These are phyloP conservation scores for Catharus bicknelli DNA, from an alignment of 2,113 vertebrate genomes.

Conservation along the genomic window DNA sequence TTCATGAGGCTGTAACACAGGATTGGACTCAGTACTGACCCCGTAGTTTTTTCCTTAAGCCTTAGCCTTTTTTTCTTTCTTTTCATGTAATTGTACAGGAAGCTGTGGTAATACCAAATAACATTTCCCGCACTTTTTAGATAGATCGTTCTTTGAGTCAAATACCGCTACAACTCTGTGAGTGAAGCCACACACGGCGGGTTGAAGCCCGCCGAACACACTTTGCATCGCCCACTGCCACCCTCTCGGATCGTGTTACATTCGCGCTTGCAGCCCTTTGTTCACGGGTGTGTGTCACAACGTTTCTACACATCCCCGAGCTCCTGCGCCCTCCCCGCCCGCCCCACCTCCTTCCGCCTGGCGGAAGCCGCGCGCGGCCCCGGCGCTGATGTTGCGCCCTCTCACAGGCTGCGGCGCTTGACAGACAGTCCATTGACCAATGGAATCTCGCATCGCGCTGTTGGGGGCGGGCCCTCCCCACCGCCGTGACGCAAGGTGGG, in stretches of 20 bases:
- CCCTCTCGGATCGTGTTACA: no score
- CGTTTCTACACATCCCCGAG: accelerated
- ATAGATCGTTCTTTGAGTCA: background rate
- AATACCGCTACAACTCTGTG: no score
- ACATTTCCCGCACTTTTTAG: background rate
- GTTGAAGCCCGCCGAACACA: no score
- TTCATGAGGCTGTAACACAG: accelerated
- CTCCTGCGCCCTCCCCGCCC: accelerated
- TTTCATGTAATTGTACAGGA: background rate
- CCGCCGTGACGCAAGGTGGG: accelerated
- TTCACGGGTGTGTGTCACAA: accelerated
- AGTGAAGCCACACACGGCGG: background rate
- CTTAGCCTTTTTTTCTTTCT: background rate
- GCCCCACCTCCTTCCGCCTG: accelerated
- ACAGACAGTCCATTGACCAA: accelerated
- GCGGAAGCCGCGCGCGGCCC: accelerated
- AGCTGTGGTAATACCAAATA: background rate
- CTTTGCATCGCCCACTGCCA: no score
- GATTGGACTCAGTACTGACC: accelerated
- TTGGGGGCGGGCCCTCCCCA: accelerated
- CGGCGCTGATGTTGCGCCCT: accelerated
- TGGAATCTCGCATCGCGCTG: accelerated
- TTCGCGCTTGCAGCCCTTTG: background rate
- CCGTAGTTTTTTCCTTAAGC: background rate
- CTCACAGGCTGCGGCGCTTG: accelerated